Conservation (phyloP, 2,888 invertebrate species). For the Leptinotarsa rubiginosa region DNA sequence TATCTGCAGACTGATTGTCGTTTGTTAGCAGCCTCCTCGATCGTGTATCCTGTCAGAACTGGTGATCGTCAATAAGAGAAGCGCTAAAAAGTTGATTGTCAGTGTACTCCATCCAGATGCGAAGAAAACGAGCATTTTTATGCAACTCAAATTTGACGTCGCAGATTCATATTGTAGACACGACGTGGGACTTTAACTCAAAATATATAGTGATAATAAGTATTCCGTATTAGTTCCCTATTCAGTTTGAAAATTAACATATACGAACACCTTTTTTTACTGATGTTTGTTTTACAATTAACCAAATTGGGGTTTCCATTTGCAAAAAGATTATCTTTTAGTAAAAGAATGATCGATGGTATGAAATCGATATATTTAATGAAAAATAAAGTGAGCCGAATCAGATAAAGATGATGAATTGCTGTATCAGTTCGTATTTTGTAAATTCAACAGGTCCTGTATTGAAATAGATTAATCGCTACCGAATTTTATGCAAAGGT, state of each 20-base stretch:
- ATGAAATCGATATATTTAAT: neutral
- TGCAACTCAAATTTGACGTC: neutral
- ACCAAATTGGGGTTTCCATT: neutral
- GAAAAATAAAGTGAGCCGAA: neutral
- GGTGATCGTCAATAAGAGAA: conserved; percentile 15
- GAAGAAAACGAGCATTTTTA: too few species aligned
- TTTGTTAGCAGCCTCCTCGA: conserved; percentile 43
- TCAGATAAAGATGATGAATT: conserved; percentile 5
- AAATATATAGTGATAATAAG: too few species aligned
- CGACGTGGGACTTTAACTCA: neutral
- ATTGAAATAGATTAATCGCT: neutral
- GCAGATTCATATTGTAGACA: neutral
- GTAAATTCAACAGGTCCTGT: neutral
- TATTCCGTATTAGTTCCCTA: too few species aligned
- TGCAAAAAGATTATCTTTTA: neutral
- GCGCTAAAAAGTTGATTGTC: too few species aligned
- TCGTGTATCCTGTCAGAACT: conserved; percentile 20
- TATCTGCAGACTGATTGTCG: conserved; percentile 39
- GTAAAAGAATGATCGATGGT: neutral
- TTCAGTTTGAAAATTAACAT: too few species aligned
- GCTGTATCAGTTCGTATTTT: neutral
- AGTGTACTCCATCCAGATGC: too few species aligned
- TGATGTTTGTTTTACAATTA: too few species aligned
- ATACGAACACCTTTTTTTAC: neutral
- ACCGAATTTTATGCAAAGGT: neutral